Conservation (phyloP, 2,888 invertebrate genomes). For the Rhogogaster chlorosoma region DNA sequence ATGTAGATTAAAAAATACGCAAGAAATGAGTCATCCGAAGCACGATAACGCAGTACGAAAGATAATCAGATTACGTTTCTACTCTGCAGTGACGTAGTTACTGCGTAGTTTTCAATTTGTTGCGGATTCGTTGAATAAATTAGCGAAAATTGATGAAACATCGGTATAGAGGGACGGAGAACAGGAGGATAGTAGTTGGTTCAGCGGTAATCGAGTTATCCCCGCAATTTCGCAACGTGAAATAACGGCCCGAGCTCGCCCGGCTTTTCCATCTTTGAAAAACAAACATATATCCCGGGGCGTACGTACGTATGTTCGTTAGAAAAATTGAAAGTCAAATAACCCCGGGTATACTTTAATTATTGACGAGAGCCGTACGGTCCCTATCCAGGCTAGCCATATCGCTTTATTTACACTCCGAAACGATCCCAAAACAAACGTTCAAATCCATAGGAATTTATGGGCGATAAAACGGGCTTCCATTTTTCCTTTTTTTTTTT, state of each 20-base stretch:
- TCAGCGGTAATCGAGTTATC: constrained; percentile 8
- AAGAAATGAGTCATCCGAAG: background rate
- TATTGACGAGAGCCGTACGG: background rate
- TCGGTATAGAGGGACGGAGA: background rate
- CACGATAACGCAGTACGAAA: background rate
- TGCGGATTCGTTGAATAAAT: constrained; percentile 10
- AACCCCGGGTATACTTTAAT: background rate
- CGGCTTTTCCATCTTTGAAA: constrained; percentile 1
- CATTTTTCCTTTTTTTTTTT: background rate
- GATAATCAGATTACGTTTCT: background rate
- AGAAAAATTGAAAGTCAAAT: constrained; percentile 11
- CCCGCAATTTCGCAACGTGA: constrained; percentile 22
- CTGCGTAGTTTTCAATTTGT: background rate
- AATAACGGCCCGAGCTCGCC: background rate
- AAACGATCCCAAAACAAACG: background rate
- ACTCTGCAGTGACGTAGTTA: background rate
- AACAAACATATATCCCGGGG: constrained; percentile 7
- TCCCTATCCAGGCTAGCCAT: background rate
- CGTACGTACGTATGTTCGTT: background rate
- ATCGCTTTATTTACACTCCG: background rate
- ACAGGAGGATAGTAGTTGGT: background rate
- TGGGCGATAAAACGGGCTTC: background rate
- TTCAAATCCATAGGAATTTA: background rate
- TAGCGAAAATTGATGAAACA: constrained; percentile 1
- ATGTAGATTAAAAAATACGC: background rate